Conservation (phyloP, 2,797 vertebrate genomes). For the Hozukius guyotensis region DNA sequence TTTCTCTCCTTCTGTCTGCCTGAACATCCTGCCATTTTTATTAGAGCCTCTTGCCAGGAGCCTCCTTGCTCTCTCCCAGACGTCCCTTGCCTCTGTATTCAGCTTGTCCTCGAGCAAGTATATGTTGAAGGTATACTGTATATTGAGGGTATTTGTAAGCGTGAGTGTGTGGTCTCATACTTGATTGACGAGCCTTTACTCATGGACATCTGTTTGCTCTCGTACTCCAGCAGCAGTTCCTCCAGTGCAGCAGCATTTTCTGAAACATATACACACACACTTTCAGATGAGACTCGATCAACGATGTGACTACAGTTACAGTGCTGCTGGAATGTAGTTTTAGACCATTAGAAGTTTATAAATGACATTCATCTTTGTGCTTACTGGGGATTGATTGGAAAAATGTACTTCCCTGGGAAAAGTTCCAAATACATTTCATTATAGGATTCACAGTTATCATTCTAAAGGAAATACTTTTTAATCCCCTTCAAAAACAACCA, state of each 20-base stretch:
- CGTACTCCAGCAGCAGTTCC: conserved; percentile 93
- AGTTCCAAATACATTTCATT: neutral
- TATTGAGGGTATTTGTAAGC: neutral
- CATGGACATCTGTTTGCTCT: conserved; percentile 83
- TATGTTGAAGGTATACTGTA: neutral
- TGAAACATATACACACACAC: conserved; percentile 57
- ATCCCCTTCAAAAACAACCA: neutral
- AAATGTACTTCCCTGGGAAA: neutral
- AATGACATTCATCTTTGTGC: neutral
- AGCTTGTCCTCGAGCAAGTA: conserved; percentile 10
- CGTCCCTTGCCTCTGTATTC: neutral
- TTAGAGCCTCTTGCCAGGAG: neutral
- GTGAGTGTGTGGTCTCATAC: conserved; percentile 74
- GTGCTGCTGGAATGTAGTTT: neutral
- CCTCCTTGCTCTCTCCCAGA: neutral
- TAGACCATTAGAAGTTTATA: neutral
- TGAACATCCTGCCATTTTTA: neutral
- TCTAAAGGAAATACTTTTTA: neutral
- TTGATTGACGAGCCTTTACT: conserved; percentile 84
- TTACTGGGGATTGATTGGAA: neutral
- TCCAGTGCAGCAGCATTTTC: conserved; percentile 95
- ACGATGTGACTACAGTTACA: neutral
- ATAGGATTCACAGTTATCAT: neutral
- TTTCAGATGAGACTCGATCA: neutral
- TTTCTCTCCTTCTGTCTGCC: neutral